Evolutionary conservation across 1,140 invertebrate species (phyloP).

Genomic region (Bombyx mandarina): DNA sequence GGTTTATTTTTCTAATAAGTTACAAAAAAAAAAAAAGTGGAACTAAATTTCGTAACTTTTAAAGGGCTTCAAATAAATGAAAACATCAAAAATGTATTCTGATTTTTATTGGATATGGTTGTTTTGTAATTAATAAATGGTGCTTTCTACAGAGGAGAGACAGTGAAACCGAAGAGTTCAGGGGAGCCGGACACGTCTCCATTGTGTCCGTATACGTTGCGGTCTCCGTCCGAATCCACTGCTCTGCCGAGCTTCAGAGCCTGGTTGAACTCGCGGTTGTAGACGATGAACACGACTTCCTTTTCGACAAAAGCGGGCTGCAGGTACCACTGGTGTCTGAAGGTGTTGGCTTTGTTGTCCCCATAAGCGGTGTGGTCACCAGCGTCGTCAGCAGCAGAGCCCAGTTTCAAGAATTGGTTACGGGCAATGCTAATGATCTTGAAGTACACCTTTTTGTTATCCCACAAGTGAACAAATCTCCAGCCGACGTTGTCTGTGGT

Average conservation of each 20-base stretch:
- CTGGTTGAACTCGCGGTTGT: slow-evolving; percentile 4
- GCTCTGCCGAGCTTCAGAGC: slow-evolving; percentile 5
- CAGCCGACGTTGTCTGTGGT: background rate
- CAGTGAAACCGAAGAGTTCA: background rate
- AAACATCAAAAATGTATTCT: too few species aligned
- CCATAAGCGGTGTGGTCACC: slow-evolving; percentile 1
- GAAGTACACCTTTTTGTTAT: slow-evolving; percentile 1
- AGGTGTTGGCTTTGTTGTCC: background rate
- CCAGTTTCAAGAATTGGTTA: slow-evolving; percentile 1
- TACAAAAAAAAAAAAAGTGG: too few species aligned
- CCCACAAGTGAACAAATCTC: background rate
- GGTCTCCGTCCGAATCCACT: background rate
- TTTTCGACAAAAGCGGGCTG: background rate
- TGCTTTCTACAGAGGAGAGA: background rate
- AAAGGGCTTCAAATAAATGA: too few species aligned
- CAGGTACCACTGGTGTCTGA: slow-evolving; percentile 6
- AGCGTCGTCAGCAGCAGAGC: background rate
- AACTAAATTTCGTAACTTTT: too few species aligned
- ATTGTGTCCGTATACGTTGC: background rate
- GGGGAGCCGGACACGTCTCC: background rate
- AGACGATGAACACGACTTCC: background rate
- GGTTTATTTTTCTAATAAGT: too few species aligned
- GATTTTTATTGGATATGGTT: too few species aligned
- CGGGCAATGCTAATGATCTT: background rate
- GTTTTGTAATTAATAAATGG: too few species aligned